phyloP scores from a whole-genome alignment of 2,113 vertebrate species.

The Nematolebias whitei region DNA sequence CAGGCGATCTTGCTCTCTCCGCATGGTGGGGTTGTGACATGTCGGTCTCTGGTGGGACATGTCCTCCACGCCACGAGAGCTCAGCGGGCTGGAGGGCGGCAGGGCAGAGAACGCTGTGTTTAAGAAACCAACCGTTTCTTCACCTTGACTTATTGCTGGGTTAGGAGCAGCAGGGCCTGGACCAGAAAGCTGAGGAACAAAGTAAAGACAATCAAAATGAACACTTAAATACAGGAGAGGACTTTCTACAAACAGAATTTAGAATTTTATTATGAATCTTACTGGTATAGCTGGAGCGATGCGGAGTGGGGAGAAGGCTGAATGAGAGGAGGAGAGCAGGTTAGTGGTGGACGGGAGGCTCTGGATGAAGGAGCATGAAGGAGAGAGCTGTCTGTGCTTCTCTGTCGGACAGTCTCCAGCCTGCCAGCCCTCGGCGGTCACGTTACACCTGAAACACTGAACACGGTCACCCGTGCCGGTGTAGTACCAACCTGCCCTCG shows the following conservation, averaged over 20 bases:
- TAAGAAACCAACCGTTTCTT: slow-evolving; percentile 84
- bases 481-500: slow-evolving; percentile 95
- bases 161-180: slow-evolving; percentile 52
- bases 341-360: slow-evolving; percentile 77
- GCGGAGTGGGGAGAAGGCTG: slow-evolving; percentile 80
- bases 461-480: slow-evolving; percentile 90
- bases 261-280: slow-evolving; percentile 7
- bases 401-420: slow-evolving; percentile 88
- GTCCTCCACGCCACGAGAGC: slow-evolving; percentile 82
- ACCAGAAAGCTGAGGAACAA: slow-evolving; percentile 59
- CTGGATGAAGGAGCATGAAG: slow-evolving; percentile 90
- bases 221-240: too few species aligned
- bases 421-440: slow-evolving; percentile 91
- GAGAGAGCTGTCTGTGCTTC: slow-evolving; percentile 88
- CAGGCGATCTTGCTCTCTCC: slow-evolving; percentile 89
- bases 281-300: slow-evolving; percentile 73
- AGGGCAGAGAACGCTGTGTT: slow-evolving; percentile 84
- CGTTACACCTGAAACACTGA: slow-evolving; percentile 91
- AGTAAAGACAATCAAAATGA: background rate
- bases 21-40: slow-evolving; percentile 84
- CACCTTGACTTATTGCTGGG: slow-evolving; percentile 62
- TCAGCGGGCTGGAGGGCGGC: slow-evolving; percentile 81
- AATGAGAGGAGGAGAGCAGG: slow-evolving; percentile 81
- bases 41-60: slow-evolving; percentile 80
- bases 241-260: background rate